Base-by-base conservation (phyloP, 2,888 invertebrate genomes). In the Ryuthela nishihirai region DNA sequence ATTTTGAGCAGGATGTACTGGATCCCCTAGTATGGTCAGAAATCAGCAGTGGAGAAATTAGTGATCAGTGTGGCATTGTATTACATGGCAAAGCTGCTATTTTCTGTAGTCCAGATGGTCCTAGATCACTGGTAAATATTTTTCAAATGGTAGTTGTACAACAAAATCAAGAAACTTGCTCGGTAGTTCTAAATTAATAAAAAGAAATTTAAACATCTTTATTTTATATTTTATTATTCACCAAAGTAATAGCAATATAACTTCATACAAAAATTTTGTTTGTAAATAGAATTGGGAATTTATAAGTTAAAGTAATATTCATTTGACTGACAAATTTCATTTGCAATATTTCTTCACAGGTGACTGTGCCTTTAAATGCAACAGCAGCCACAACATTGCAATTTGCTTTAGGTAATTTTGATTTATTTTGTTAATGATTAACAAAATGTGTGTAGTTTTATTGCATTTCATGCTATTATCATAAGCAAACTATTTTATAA, bases 321-420 rank as follows among this genome's bases (percentile, higher is more conserved):
- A 29, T 29, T 29, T 29, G 7, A 7, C 12, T 29, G 7, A 9
- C 12, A 29, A 9, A 29, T 29, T 29, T 29, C 29, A 29, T 29
- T 29, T 29, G 29, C 29, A 9, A 12, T 9, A 29, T 43, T 32
- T 54, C 23, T 52, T 62, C 68, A 7, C 60, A 74, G 74, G 65
- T 68, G 3, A 71, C 73, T 5, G 69, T 69, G 6, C 71, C 73
- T 10, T 41, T 74, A 42, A 75, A 75, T 55, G 69, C 71, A 36
- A 72, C 74, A 2, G 67, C 71, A n/a, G 73, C 74, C 12, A 67
- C 69, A 21, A 68, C 71, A 9, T 49, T 75, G 36, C 74, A 74
- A 64, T 75, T 74, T 69, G 66, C 71, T 12, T 41, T 73, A 18
- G 71, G 74, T 72, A 66, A 69, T n/a, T n/a, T n/a, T n/a, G n/a